Evolutionary conservation across 2,797 vertebrate genomes (phyloP), one percentile per base, ranked within the genome.

Genomic region (Myotis planiceps): DNA sequence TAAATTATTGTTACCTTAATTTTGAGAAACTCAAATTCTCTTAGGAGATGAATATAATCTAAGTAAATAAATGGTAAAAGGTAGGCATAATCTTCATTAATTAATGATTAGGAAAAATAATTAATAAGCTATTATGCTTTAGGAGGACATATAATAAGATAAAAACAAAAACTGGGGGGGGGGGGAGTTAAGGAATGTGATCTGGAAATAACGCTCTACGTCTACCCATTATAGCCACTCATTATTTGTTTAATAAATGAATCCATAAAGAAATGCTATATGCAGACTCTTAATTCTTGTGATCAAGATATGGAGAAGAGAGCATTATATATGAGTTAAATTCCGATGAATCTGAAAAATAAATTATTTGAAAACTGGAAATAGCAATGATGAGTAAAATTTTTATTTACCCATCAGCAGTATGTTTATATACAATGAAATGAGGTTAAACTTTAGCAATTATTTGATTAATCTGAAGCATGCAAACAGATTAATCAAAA

Each of bases 381-480:
- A 76, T 65, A 94, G 23, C 75, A 76, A 23, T 90, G 19, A 69
- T 87, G 42, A 94, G 51, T 63, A 91, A 92, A 94, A 90, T 83
- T 39, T 49, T 95, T 68, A 79, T 75, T 82, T 94, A n/a, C 32
- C 34, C 63, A 74, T 93, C n/a, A 92, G 55, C 9, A 32, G 29
- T 75, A 23, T 96, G 60, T 93, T 96, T 95, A 80, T 55, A 72
- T 39, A 83, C 49, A 85, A 74, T 68, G n/a, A 65, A 91, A 81
- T 87, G 55, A 94, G 37, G 81, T 90, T 81, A 74, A 47, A 74
- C 39, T 75, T 45, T 75, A 39, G 66, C 42, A 88, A 81, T 94
- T 86, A 95, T 71, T 92, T 90, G 39, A 91, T 95, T 92, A 97
- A 92, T 89, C 83, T 81, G 81, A 94, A 81, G 47, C 68, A 86